A percentile compares a stretch with the other conserved stretches of the same genome.
Evolutionary conservation across 2,888 invertebrate species (phyloP).

Genomic region (Ornithoptera priamus): DNA sequence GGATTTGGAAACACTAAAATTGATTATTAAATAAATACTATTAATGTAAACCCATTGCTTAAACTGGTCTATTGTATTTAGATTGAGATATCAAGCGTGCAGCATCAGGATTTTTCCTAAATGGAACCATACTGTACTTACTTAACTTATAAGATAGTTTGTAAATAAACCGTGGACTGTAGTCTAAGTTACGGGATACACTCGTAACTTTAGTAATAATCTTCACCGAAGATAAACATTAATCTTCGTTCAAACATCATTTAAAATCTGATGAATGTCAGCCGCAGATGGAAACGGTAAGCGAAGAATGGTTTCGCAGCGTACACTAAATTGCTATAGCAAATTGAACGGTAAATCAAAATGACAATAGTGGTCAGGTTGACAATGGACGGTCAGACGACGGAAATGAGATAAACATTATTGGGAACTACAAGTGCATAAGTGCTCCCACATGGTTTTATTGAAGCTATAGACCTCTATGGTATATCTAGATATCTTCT

Average conservation of each 20-base stretch:
- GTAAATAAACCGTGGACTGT: too few relatives aligned
- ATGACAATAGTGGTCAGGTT: slow-evolving; percentile 24
- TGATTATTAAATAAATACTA: too few relatives aligned
- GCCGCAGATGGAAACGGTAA: not conserved
- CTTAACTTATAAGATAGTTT: too few relatives aligned
- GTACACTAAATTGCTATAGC: slow-evolving; percentile 18
- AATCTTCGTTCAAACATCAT: not conserved
- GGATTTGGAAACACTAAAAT: too few relatives aligned
- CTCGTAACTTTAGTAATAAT: too few relatives aligned
- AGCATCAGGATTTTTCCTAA: too few relatives aligned
- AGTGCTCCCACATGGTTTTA: slow-evolving; percentile 11
- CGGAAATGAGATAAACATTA: slow-evolving; percentile 28
- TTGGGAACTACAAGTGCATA: slow-evolving; percentile 15
- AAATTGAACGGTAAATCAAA: slow-evolving; percentile 19
- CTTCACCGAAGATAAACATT: not conserved
- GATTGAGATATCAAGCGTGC: too few relatives aligned
- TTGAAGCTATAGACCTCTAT: slow-evolving; percentile 12
- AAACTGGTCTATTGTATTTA: too few relatives aligned
- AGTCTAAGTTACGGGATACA: too few relatives aligned
- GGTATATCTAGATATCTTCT: not conserved
- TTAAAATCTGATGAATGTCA: not conserved
- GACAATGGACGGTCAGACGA: slow-evolving; percentile 16
- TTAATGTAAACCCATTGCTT: too few relatives aligned
- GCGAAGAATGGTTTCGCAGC: not conserved
- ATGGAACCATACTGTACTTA: too few relatives aligned